phyloP scores from a whole-genome alignment of 2,797 vertebrate species.

The Brotogeris chrysoptera region DNA sequence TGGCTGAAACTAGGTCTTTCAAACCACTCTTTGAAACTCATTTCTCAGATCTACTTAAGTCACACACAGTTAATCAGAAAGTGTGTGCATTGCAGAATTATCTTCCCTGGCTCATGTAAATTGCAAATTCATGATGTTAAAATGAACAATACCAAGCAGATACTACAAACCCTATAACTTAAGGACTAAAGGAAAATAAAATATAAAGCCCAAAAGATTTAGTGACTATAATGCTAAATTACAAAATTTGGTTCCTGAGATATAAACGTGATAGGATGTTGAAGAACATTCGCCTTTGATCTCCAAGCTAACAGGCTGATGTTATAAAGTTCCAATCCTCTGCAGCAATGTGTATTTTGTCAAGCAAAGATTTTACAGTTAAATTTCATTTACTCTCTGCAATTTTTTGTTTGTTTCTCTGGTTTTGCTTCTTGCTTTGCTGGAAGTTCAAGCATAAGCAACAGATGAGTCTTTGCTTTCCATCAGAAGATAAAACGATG shows the following conservation, averaged over 20 bases:
- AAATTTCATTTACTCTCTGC: slow-evolving; percentile 38
- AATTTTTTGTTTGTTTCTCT: background rate
- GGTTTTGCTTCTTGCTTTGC: background rate
- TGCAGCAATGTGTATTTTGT: slow-evolving; percentile 44
- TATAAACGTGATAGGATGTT: slow-evolving; percentile 44
- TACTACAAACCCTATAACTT: slow-evolving; percentile 52
- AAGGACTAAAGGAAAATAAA: slow-evolving; percentile 41
- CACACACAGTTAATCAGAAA: slow-evolving; percentile 70
- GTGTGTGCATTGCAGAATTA: slow-evolving; percentile 57
- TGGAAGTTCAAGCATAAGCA: background rate
- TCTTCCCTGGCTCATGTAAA: slow-evolving; percentile 59
- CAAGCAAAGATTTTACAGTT: slow-evolving; percentile 27
- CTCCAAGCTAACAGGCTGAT: slow-evolving; percentile 42
- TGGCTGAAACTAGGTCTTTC: slow-evolving; percentile 47
- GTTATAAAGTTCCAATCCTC: slow-evolving; percentile 50
- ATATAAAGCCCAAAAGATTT: slow-evolving; percentile 15
- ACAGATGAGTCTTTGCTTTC: slow-evolving; percentile 3
- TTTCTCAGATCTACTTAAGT: slow-evolving; percentile 66
- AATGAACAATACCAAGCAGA: slow-evolving; percentile 47
- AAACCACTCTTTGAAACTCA: slow-evolving; percentile 52
- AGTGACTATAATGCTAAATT: slow-evolving; percentile 12
- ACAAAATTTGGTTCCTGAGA: slow-evolving; percentile 15
- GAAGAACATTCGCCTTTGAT: slow-evolving; percentile 53
- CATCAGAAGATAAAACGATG: slow-evolving; percentile 2
- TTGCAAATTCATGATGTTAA: slow-evolving; percentile 60